These are phyloP conservation scores for Myopa tessellatipennis DNA, from an alignment of 2,888 invertebrate species.

Conservation along the genomic window DNA sequence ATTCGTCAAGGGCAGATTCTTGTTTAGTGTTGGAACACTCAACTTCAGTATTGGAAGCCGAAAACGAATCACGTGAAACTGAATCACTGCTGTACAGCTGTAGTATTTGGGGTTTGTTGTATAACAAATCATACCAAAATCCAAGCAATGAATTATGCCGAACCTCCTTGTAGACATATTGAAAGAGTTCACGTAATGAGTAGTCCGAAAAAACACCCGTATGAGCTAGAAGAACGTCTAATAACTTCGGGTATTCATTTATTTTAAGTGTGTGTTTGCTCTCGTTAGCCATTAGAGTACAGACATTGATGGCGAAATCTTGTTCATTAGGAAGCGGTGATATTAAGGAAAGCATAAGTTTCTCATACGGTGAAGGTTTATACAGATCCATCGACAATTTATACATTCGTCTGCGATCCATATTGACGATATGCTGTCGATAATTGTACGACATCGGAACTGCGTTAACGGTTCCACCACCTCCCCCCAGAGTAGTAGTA, in stretches of 20 bases:
- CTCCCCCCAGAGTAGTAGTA: constrained; percentile 71
- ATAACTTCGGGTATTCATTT: constrained; percentile 84
- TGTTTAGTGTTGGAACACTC: constrained; percentile 39
- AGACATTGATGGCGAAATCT: constrained; percentile 97
- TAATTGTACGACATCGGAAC: constrained; percentile 83
- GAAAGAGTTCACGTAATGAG: constrained; percentile 75
- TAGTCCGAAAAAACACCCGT: constrained; percentile 91
- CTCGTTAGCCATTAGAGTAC: constrained; percentile 94
- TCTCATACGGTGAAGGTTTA: constrained; percentile 82
- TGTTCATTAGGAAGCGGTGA: constrained; percentile 99
- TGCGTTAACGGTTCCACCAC: constrained; percentile 49
- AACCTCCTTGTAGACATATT: constrained; percentile 74
- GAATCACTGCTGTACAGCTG: constrained; percentile 65
- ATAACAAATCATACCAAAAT: constrained; percentile 80
- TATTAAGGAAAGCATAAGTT: constrained; percentile 88
- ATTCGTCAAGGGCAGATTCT: constrained; percentile 47
- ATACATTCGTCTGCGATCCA: constrained; percentile 73
- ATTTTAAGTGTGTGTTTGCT: constrained; percentile 89
- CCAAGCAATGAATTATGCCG: constrained; percentile 75
- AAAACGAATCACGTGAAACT: constrained; percentile 49
- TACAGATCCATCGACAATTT: constrained; percentile 77
- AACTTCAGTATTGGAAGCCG: constrained; percentile 14
- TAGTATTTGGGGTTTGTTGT: constrained; percentile 65
- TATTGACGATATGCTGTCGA: constrained; percentile 79
- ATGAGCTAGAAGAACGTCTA: constrained; percentile 92